These are phyloP conservation scores for Selene dorsalis DNA, from an alignment of 2,797 vertebrate species.

Conservation along the genomic window DNA sequence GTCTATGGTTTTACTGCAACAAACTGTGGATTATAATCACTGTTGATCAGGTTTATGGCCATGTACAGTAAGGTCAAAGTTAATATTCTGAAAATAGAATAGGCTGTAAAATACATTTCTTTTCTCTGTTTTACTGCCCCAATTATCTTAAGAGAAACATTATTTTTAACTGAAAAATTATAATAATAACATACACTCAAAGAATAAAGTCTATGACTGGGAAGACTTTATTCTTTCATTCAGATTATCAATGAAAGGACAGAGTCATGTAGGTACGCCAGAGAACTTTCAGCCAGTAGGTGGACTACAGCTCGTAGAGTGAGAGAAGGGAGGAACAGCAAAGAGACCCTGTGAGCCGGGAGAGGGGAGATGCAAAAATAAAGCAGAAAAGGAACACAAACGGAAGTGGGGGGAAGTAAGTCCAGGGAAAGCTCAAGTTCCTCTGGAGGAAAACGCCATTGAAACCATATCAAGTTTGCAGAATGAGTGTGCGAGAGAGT, in stretches of 20 bases:
- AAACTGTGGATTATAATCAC: conserved; percentile 8
- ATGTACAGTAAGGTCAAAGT: not conserved
- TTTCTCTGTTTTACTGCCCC: not conserved
- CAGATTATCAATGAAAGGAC: conserved; percentile 66
- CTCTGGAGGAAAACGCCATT: conserved; percentile 66
- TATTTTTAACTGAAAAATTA: not conserved
- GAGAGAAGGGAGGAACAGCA: conserved; percentile 62
- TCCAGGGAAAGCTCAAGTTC: conserved; percentile 69
- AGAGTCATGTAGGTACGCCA: conserved; percentile 46
- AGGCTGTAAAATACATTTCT: not conserved
- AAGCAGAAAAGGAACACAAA: conserved; percentile 73
- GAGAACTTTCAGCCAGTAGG: conserved; percentile 74
- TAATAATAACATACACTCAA: not conserved
- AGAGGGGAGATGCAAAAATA: conserved; percentile 73
- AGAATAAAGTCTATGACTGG: conserved; percentile 23
- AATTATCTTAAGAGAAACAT: not conserved
- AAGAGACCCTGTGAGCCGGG: conserved; percentile 53
- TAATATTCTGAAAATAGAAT: conserved; percentile 1
- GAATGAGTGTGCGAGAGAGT: conserved; percentile 60
- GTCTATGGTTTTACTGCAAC: conserved; percentile 27
- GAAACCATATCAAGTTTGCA: conserved; percentile 75
- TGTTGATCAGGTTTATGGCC: conserved; percentile 16
- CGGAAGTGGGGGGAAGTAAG: conserved; percentile 75
- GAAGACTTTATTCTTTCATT: conserved; percentile 60
- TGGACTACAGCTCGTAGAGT: conserved; percentile 65